A percentile compares a stretch with the other conserved stretches of the same genome.
These are phyloP conservation scores for Branchipolynoe longqiensis DNA, from an alignment of 2,888 invertebrate species.

Conservation along the genomic window DNA sequence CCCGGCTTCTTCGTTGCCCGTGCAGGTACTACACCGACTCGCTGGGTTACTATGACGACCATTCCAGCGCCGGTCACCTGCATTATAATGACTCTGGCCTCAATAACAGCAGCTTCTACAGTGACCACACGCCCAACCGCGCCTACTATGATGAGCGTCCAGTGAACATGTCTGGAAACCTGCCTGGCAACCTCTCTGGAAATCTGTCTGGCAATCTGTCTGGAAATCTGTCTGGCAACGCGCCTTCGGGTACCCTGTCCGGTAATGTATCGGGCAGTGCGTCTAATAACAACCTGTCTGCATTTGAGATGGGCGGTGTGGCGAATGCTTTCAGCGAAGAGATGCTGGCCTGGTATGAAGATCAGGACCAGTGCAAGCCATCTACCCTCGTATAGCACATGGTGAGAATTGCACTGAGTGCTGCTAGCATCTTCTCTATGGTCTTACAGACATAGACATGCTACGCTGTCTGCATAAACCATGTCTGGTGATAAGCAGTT, in stretches of 20 bases:
- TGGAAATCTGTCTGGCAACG: too few relatives aligned
- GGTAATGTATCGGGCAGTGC: too few relatives aligned
- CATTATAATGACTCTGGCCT: conserved; percentile 36
- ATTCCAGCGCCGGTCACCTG: conserved; percentile 16
- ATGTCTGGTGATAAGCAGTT: too few relatives aligned
- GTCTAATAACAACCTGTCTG: conserved; percentile 55
- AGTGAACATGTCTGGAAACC: too few relatives aligned
- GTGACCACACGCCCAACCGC: conserved; percentile 32
- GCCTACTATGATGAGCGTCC: conserved; percentile 37
- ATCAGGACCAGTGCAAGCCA: conserved; percentile 67
- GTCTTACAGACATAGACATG: too few relatives aligned
- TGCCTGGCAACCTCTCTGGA: too few relatives aligned
- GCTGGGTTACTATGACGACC: conserved; percentile 38
- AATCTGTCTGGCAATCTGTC: too few relatives aligned
- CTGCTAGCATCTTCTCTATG: neutral
- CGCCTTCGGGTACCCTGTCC: too few relatives aligned
- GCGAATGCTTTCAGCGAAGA: conserved; percentile 84
- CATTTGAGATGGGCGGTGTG: conserved; percentile 68
- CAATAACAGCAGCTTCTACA: conserved; percentile 53
- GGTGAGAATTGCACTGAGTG: neutral
- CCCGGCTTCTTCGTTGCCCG: neutral
- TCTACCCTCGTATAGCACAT: conserved; percentile 61
- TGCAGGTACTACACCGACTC: conserved; percentile 43
- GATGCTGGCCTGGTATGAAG: conserved; percentile 84
- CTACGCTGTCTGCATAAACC: too few relatives aligned